These are phyloP conservation scores for Edolisoma coerulescens DNA, from an alignment of 2,113 vertebrate species.

Conservation along the genomic window DNA sequence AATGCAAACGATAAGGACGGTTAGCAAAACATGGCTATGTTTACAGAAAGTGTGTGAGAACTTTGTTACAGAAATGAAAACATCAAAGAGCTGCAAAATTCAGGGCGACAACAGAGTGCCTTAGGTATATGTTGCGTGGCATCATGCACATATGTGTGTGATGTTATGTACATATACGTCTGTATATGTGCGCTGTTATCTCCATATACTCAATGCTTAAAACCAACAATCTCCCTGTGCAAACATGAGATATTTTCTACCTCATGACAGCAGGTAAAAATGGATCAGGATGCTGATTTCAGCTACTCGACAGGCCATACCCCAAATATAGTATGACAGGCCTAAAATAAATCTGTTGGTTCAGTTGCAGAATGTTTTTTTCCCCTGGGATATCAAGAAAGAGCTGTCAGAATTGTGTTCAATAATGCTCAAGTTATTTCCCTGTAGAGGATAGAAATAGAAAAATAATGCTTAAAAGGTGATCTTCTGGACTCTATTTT, in stretches of 20 bases:
- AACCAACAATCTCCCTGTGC: background rate
- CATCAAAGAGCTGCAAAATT: too few species aligned
- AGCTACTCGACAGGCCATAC: background rate
- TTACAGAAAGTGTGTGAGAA: too few species aligned
- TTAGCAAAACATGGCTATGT: too few species aligned
- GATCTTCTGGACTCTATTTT: background rate
- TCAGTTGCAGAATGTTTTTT: background rate
- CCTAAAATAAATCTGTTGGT: background rate
- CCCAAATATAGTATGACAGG: background rate
- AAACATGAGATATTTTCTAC: background rate
- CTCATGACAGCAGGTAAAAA: background rate
- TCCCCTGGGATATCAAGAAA: background rate
- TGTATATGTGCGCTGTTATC: background rate
- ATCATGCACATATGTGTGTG: too few species aligned
- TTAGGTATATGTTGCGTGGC: background rate
- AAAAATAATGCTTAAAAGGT: background rate
- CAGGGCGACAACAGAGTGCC: too few species aligned
- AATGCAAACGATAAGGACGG: too few species aligned
- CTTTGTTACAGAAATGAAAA: too few species aligned
- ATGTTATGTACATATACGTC: too few species aligned
- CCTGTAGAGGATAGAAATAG: background rate
- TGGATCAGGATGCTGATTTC: background rate
- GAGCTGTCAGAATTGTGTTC: background rate
- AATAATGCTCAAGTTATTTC: background rate
- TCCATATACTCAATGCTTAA: background rate